A percentile compares a stretch with the other conserved stretches of the same genome.
phyloP scores from a whole-genome alignment of 2,113 vertebrate genomes.

The Pungitius pungitius region DNA sequence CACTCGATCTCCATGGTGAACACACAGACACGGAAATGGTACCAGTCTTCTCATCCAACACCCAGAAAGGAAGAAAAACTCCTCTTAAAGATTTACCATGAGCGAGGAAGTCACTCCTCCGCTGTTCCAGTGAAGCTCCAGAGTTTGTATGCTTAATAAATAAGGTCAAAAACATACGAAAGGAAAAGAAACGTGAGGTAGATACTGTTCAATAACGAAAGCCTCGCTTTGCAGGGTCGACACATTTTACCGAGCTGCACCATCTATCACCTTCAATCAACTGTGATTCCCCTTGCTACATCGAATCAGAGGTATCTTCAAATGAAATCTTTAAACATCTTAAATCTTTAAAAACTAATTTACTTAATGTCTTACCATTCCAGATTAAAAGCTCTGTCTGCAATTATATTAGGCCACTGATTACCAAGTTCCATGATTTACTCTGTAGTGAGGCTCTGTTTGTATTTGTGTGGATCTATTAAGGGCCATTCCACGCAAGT shows the following conservation, averaged over 20 bases:
- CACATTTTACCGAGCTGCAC: conserved; percentile 58
- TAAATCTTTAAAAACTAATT: conserved; percentile 89
- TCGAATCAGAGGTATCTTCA: conserved; percentile 76
- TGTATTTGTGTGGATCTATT: conserved; percentile 33
- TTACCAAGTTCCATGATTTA: conserved; percentile 92
- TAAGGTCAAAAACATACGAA: conserved; percentile 8
- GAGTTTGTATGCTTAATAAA: too few species aligned
- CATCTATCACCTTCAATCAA: conserved; percentile 73
- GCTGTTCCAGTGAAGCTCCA: neutral
- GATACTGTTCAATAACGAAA: conserved; percentile 39
- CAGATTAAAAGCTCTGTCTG: conserved; percentile 92
- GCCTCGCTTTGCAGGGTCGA: conserved; percentile 44
- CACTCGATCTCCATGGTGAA: neutral
- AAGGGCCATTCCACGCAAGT: conserved; percentile 50
- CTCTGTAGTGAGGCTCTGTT: conserved; percentile 74
- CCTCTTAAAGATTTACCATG: neutral
- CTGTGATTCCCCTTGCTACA: conserved; percentile 65
- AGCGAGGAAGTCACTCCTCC: neutral
- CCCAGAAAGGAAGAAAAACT: neutral
- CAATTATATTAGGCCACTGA: conserved; percentile 91
- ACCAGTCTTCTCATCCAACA: neutral
- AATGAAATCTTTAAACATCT: conserved; percentile 82
- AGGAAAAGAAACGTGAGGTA: conserved; percentile 15
- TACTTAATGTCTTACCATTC: conserved; percentile 89
- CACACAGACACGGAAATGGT: neutral